Evolutionary conservation across 2,888 invertebrate species (phyloP).

Genomic region (Chymomyza procnemis): DNA sequence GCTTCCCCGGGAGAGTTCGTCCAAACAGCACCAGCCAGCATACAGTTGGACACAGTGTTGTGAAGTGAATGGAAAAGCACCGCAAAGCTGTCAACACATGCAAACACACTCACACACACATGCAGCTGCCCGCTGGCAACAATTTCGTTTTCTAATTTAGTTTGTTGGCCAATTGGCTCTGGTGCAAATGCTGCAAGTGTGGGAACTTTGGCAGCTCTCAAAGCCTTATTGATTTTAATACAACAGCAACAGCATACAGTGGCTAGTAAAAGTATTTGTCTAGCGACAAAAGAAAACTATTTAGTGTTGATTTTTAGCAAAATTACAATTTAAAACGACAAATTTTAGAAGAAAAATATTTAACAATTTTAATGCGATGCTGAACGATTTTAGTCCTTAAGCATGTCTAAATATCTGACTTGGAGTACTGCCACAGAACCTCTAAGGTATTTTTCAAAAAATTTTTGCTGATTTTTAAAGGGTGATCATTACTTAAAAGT

Average conservation of each 20-base stretch:
- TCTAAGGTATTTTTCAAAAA: no score
- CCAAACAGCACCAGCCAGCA: background rate
- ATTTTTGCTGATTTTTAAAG: no score
- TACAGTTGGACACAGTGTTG: background rate
- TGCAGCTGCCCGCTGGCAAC: background rate
- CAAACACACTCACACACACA: background rate
- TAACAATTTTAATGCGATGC: no score
- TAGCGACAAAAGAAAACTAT: background rate
- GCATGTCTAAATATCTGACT: no score
- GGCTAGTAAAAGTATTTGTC: background rate
- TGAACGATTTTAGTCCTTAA: no score
- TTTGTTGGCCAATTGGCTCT: background rate
- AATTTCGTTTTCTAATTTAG: conserved; percentile 2
- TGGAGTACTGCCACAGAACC: no score
- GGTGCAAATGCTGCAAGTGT: background rate
- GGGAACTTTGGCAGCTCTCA: background rate
- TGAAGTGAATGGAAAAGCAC: background rate
- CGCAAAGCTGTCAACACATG: background rate
- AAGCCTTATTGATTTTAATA: conserved; percentile 1
- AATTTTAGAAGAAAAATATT: no score
- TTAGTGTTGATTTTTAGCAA: no score
- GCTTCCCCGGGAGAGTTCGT: background rate
- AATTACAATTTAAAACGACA: no score
- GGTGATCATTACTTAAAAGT: no score
- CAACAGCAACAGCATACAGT: background rate